These are phyloP conservation scores for Puntigrus tetrazona DNA, from an alignment of 2,113 vertebrate species.

Conservation along the genomic window DNA sequence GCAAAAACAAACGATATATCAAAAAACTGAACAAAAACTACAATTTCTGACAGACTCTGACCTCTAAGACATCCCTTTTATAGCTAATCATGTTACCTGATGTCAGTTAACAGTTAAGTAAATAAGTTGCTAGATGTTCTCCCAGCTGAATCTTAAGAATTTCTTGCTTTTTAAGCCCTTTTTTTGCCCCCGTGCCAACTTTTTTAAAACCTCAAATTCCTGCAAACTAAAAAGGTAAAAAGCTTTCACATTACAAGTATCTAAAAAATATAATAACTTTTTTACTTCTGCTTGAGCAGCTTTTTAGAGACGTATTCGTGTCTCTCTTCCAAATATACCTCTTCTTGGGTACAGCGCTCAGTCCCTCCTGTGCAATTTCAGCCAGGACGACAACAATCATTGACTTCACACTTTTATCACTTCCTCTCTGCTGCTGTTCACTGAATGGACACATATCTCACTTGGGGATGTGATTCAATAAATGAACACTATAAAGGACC, in stretches of 20 bases:
- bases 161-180: too few species aligned
- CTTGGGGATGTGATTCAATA: slow-evolving; percentile 8
- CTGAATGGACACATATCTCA: neutral
- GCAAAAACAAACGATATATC: too few species aligned
- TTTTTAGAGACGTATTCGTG: neutral
- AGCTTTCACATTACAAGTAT: neutral
- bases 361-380: neutral
- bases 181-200: too few species aligned
- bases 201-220: too few species aligned
- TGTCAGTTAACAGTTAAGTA: too few species aligned
- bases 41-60: too few species aligned
- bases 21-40: too few species aligned
- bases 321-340: neutral
- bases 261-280: neutral
- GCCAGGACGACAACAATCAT: neutral
- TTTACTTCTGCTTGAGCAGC: neutral
- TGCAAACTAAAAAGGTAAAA: too few species aligned
- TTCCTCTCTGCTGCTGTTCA: neutral
- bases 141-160: too few species aligned
- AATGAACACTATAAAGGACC: neutral
- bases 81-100: too few species aligned
- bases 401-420: slow-evolving; percentile 7
- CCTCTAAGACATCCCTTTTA: too few species aligned
- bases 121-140: too few species aligned
- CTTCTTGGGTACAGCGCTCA: neutral